Conservation (phyloP, 2,888 invertebrate species). For the Diloba caeruleocephala region DNA sequence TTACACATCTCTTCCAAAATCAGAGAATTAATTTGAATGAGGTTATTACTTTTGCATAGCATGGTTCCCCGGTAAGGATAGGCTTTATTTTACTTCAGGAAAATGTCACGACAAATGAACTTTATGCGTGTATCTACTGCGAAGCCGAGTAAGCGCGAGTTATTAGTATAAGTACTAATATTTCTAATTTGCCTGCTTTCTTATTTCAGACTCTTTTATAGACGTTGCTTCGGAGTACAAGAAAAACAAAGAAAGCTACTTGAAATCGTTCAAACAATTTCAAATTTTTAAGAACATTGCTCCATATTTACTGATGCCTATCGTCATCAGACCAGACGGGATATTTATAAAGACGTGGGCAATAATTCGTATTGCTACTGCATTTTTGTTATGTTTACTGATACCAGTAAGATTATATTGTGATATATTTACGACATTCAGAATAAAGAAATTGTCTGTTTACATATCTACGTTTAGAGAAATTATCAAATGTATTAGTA, state of each 20-base stretch:
- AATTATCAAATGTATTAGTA: slow-evolving; percentile 14
- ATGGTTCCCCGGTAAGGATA: too few species aligned
- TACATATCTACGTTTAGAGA: slow-evolving; percentile 26
- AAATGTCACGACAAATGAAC: too few species aligned
- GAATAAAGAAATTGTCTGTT: slow-evolving; percentile 3
- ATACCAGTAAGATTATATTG: slow-evolving; percentile 73
- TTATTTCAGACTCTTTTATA: slow-evolving; percentile 78
- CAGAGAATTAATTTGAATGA: too few species aligned
- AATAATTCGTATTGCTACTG: slow-evolving; percentile 67
- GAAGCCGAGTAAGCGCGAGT: too few species aligned
- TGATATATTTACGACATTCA: slow-evolving; percentile 11
- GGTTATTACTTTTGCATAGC: too few species aligned
- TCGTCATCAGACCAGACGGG: slow-evolving; percentile 79
- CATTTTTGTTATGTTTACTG: slow-evolving; percentile 74
- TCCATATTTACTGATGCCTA: slow-evolving; percentile 76
- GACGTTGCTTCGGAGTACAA: slow-evolving; percentile 72
- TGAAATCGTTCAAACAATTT: slow-evolving; percentile 75
- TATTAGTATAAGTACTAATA: too few species aligned
- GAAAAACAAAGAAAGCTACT: slow-evolving; percentile 69
- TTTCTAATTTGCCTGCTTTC: background rate
- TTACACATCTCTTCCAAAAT: too few species aligned
- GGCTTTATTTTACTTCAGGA: too few species aligned
- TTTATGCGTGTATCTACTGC: too few species aligned
- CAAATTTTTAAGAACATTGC: slow-evolving; percentile 70
- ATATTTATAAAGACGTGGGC: slow-evolving; percentile 79